These are phyloP conservation scores for Malurus alboscapulatus DNA, from an alignment of 2,113 vertebrate genomes.

Conservation along the genomic window DNA sequence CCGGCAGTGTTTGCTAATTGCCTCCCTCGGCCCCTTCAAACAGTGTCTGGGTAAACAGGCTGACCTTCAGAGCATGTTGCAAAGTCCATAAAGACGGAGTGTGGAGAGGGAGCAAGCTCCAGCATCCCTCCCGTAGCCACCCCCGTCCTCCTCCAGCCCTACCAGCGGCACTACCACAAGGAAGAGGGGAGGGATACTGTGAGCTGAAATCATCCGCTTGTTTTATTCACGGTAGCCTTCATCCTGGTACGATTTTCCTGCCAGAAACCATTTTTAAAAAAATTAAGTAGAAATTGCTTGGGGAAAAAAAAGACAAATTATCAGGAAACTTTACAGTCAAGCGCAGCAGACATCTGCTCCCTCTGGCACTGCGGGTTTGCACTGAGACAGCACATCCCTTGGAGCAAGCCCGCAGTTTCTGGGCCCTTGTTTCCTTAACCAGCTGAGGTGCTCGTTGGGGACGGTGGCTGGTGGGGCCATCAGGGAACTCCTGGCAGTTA, in stretches of 20 bases:
- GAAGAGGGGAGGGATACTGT: not conserved
- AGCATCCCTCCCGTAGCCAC: not conserved
- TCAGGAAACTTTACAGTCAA: conserved; percentile 26
- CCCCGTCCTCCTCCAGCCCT: not conserved
- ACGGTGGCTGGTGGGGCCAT: not conserved
- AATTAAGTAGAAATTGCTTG: not conserved
- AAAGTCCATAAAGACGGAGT: conserved; percentile 17
- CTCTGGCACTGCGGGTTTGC: not conserved
- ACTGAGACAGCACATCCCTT: not conserved
- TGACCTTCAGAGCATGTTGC: conserved; percentile 44
- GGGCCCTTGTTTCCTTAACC: not conserved
- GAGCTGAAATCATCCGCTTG: conserved; percentile 2
- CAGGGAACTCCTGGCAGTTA: not conserved
- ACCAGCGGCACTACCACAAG: not conserved
- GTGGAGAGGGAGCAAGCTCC: not conserved
- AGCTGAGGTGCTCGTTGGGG: not conserved
- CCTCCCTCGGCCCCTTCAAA: not conserved
- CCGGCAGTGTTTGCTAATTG: not conserved
- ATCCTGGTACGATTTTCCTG: not conserved
- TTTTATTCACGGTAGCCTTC: not conserved
- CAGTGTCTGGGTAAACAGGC: conserved; percentile 52
- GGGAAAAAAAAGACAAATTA: not conserved
- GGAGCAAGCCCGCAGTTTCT: not conserved
- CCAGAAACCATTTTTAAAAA: not conserved
- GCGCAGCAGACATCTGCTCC: not conserved